Percentiles rank a stretch among this genome's conserved stretches.
Conservation (phyloP, 2,888 invertebrate species). For the Crematogaster levior region DNA sequence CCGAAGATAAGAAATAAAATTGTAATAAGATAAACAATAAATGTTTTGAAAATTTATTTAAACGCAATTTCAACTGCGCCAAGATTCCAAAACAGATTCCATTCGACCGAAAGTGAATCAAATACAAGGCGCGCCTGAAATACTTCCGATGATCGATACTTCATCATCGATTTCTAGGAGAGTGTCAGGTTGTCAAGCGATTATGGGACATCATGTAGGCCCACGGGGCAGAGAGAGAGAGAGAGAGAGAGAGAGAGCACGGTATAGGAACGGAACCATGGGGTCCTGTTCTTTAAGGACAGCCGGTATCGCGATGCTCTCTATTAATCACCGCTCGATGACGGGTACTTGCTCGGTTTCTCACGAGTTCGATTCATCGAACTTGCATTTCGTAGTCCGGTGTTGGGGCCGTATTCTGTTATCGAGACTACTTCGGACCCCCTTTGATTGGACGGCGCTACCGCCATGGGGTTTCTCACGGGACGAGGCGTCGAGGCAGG, state of each 20-base stretch:
- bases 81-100: conserved; percentile 33
- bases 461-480: conserved; percentile 56
- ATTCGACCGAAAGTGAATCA: conserved; percentile 50
- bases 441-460: conserved; percentile 64
- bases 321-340: conserved; percentile 77
- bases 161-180: conserved; percentile 63
- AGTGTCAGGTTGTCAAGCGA: conserved; percentile 69
- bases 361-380: conserved; percentile 72
- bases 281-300: conserved; percentile 70
- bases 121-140: conserved; percentile 63
- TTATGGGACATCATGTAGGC: conserved; percentile 76
- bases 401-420: conserved; percentile 57
- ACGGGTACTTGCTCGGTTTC: conserved; percentile 73
- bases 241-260: conserved; percentile 4
- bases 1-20: neutral
- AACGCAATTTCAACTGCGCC: conserved; percentile 34
- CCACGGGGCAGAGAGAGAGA: conserved; percentile 33
- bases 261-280: conserved; percentile 53
- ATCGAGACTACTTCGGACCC: conserved; percentile 62
- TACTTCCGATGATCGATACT: conserved; percentile 75
- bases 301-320: conserved; percentile 72
- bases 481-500: conserved; percentile 14
- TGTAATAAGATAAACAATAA: neutral
- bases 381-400: conserved; percentile 57
- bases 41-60: neutral